phyloP scores from a whole-genome alignment of 2,888 invertebrate genomes.

The Cheiracanthium punctorium region DNA sequence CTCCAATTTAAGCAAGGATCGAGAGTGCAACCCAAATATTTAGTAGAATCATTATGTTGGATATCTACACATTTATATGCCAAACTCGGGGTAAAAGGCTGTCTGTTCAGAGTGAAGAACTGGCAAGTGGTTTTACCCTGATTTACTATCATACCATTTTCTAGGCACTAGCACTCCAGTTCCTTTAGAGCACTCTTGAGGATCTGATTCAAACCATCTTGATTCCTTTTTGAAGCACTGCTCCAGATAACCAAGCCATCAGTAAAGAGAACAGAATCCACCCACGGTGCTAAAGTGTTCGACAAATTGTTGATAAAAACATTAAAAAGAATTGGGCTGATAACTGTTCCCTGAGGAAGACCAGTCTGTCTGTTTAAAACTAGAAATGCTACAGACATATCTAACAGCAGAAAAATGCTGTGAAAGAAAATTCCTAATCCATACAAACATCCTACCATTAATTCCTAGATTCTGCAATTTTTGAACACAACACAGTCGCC shows the following conservation, averaged over 20 bases:
- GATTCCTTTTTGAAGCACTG: neutral
- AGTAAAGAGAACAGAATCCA: neutral
- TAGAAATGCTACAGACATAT: too few species aligned
- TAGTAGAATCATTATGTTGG: neutral
- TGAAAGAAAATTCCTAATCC: too few species aligned
- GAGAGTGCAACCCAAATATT: too few species aligned
- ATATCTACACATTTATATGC: neutral
- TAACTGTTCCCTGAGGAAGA: too few species aligned
- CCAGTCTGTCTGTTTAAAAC: too few species aligned
- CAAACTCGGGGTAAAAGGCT: too few species aligned
- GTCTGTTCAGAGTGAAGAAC: too few species aligned
- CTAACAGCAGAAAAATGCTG: too few species aligned
- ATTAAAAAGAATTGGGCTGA: neutral
- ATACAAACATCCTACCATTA: neutral
- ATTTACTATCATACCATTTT: neutral
- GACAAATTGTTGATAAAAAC: neutral
- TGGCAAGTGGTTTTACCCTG: too few species aligned
- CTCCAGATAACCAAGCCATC: neutral
- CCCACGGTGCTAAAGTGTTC: neutral
- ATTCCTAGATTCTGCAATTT: conserved; percentile 1
- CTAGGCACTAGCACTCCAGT: neutral
- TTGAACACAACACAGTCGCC: too few species aligned
- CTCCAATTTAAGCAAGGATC: too few species aligned
- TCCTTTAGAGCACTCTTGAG: neutral
- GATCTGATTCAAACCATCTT: neutral